These are phyloP conservation scores for Grammomys surdaster DNA, from an alignment of 2,113 vertebrate genomes.

Conservation along the genomic window DNA sequence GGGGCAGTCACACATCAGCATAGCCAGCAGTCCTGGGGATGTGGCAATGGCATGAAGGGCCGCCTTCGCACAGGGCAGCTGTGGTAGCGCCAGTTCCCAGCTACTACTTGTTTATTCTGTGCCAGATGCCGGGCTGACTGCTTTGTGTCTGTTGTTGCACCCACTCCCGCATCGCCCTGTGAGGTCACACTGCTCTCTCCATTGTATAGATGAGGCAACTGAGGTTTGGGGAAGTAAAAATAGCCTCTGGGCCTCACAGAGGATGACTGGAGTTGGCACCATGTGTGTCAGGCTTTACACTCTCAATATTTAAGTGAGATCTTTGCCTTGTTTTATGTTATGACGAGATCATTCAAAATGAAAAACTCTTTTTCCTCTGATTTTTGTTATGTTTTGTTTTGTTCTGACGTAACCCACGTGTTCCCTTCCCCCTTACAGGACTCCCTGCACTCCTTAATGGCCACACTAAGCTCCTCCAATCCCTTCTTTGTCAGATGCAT, in stretches of 20 bases:
- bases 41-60: fast-evolving
- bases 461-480: conserved; percentile 93
- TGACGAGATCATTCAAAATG: neutral
- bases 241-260: neutral
- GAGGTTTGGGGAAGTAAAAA: neutral
- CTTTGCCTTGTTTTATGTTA: neutral
- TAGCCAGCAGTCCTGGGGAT: neutral
- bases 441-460: conserved; percentile 97
- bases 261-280: neutral
- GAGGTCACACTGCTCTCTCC: neutral
- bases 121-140: neutral
- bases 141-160: fast-evolving
- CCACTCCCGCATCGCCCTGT: neutral
- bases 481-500: conserved; percentile 98
- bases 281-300: neutral
- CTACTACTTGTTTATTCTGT: neutral
- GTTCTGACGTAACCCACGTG: conserved; percentile 1
- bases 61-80: neutral
- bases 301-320: neutral
- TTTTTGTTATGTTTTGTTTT: conserved; percentile 51
- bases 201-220: neutral
- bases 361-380: conserved; percentile 58
- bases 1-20: fast-evolving
- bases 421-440: conserved; percentile 83
- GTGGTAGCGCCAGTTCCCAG: no score